Evolutionary conservation across 2,888 invertebrate species (phyloP).

Genomic region (Halictus quadricinctus): DNA sequence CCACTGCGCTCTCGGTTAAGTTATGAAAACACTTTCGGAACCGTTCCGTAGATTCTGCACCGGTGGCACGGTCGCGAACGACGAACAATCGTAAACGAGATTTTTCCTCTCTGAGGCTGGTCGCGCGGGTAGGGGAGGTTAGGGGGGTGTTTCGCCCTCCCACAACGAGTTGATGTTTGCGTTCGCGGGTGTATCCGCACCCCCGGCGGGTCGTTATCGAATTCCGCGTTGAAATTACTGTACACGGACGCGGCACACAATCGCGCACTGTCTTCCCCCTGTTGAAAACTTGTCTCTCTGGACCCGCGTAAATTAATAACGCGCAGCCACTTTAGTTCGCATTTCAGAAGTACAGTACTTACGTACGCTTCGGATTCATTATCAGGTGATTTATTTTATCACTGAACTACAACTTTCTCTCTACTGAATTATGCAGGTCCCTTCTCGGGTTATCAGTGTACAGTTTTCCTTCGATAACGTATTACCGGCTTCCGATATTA

Average conservation of each 20-base stretch:
- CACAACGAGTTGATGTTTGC: neutral
- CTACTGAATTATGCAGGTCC: too few species aligned
- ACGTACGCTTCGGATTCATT: neutral
- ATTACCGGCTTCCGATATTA: too few species aligned
- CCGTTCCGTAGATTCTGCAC: neutral
- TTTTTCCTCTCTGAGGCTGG: conserved; percentile 8
- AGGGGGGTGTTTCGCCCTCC: neutral
- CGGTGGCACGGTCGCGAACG: neutral
- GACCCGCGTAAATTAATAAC: neutral
- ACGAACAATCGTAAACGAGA: conserved; percentile 34
- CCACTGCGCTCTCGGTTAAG: conserved; percentile 11
- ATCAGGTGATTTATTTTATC: neutral
- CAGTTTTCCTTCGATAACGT: too few species aligned
- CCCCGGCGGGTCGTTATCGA: neutral
- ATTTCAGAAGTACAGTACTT: neutral
- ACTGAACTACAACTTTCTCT: too few species aligned
- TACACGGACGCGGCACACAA: neutral
- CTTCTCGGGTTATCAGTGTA: too few species aligned
- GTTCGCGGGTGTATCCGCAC: neutral
- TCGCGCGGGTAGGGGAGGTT: neutral
- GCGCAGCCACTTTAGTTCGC: neutral
- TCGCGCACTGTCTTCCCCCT: neutral
- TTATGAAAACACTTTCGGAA: conserved; percentile 49
- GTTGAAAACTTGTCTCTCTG: neutral
- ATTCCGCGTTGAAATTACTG: conserved; percentile 19